Evolutionary conservation across 1,140 invertebrate species (phyloP), one percentile per base, ranked within the genome.

Genomic region (Lysiphlebus fabarum): DNA sequence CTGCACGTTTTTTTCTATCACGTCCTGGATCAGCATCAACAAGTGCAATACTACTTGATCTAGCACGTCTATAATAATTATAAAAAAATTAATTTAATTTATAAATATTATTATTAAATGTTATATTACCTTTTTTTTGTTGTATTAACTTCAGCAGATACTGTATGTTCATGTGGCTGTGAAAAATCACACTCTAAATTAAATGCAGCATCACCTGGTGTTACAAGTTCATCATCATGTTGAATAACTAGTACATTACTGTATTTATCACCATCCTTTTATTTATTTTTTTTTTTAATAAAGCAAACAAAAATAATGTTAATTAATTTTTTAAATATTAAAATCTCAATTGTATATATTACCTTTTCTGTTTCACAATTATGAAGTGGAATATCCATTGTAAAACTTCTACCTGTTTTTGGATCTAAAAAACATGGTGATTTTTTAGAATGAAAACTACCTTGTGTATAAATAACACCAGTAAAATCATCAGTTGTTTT

Each of bases 141-240:
- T 58, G 72, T 68, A 61, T 77, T 70, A 53, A 82, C 74, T 64
- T 79, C 75, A 33, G 83, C 80, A 54, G 78, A 76, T 26, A 85
- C 81, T 37, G 78, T 80, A 41, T 82, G 56, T 54, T 80, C 79
- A 48, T 78, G 71, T 10, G 79, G 76, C 57, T 80, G 77, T 8
- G 77, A 79, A 64, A 84, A 84, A 72, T 85, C 82, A 64, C 84
- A 86, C 71, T 84, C 82, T 44, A 86, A 65, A 48, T 78, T 81
- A 66, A 86, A 86, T 45, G 84, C 84, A 7, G 83, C 82, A 69
- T 86, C 84, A 1, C 84, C 84, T 3, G 84, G 84, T 53, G 84
- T 85, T 55, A 86, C 81, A 6, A 86, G 65, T 58, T 86, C 84
- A 41, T 85, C 82, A 68, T 86, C 85, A 61, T 85, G 82, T 65